These are phyloP conservation scores for Tiliacea aurago DNA, from an alignment of 2,888 invertebrate species.

Conservation along the genomic window DNA sequence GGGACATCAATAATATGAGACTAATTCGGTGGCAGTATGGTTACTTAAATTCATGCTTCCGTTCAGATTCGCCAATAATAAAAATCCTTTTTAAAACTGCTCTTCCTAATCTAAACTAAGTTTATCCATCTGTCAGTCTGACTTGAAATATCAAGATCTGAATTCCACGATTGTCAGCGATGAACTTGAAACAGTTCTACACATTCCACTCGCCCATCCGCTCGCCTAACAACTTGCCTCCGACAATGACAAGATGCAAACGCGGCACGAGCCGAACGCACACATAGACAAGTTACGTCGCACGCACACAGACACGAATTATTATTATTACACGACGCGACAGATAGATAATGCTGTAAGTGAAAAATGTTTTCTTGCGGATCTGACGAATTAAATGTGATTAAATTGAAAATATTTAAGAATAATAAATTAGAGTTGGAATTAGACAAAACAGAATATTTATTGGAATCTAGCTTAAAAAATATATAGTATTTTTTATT, in stretches of 20 bases:
- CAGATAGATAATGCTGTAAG: slow-evolving; percentile 69
- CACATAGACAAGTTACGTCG: slow-evolving; percentile 58
- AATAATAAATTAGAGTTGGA: neutral
- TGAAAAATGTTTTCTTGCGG: slow-evolving; percentile 69
- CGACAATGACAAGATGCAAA: slow-evolving; percentile 68
- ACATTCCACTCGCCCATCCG: slow-evolving; percentile 65
- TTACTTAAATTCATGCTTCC: neutral
- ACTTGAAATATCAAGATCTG: slow-evolving; percentile 11
- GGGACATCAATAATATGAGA: neutral
- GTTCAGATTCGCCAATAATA: neutral
- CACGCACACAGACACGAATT: slow-evolving; percentile 66
- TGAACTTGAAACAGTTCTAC: slow-evolving; percentile 45
- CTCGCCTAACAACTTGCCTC: slow-evolving; percentile 59
- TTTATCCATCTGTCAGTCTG: neutral
- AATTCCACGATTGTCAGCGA: slow-evolving; percentile 1
- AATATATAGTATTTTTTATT: neutral
- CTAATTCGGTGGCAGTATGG: neutral
- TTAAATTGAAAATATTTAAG: neutral
- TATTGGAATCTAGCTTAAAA: neutral
- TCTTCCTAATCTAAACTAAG: neutral
- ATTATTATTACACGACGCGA: slow-evolving; percentile 73
- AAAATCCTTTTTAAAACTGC: neutral
- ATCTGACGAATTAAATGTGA: neutral
- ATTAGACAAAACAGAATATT: neutral
- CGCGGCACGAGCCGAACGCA: slow-evolving; percentile 71